These are phyloP conservation scores for Craseonycteris thonglongyai DNA, from an alignment of 2,113 vertebrate genomes.

Conservation along the genomic window DNA sequence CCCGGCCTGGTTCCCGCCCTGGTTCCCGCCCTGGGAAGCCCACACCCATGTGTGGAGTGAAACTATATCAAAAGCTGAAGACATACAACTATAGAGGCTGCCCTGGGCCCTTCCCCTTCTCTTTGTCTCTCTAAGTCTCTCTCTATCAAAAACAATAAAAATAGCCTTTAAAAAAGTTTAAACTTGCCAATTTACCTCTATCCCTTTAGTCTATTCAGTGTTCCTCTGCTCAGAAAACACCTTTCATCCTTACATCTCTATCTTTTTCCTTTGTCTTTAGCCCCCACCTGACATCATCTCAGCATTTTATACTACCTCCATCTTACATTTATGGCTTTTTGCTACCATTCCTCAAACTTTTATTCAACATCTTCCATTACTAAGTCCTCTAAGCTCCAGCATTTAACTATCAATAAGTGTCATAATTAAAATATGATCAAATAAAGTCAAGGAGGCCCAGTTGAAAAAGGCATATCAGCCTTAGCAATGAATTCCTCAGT, in stretches of 20 bases:
- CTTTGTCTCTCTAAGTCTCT: too few relatives aligned
- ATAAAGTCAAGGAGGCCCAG: background rate
- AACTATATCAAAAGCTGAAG: too few relatives aligned
- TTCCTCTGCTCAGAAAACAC: background rate
- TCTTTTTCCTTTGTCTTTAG: background rate
- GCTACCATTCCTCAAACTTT: background rate
- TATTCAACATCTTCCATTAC: background rate
- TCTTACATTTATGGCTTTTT: background rate
- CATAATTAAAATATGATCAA: background rate
- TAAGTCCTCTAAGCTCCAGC: background rate
- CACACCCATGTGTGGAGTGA: too few relatives aligned
- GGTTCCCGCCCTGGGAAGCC: too few relatives aligned
- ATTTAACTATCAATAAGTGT: background rate
- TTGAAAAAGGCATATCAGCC: background rate
- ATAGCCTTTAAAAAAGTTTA: too few relatives aligned
- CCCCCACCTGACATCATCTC: background rate
- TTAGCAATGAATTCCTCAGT: background rate
- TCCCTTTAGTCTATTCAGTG: background rate
- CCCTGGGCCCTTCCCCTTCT: too few relatives aligned
- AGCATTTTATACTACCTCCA: background rate
- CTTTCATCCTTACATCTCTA: background rate
- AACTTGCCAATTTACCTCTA: background rate
- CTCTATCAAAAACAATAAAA: too few relatives aligned
- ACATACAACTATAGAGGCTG: too few relatives aligned
- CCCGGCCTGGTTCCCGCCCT: too few relatives aligned